Evolutionary conservation across 2,113 vertebrate species (phyloP).

Genomic region (Psilopogon haemacephalus): DNA sequence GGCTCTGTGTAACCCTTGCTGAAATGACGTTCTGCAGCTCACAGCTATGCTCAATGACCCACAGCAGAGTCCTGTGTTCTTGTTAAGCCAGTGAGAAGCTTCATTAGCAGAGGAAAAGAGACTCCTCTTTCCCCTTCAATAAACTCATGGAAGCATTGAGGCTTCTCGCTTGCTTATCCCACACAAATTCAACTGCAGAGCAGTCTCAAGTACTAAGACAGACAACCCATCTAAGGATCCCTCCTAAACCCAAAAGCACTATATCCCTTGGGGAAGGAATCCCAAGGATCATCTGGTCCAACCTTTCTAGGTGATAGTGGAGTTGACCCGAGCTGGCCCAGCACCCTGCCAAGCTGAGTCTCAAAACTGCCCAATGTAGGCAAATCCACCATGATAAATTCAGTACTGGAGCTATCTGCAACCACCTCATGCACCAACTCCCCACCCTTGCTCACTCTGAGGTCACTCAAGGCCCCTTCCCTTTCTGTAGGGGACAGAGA

Average conservation of each 20-base stretch:
- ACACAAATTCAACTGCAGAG: neutral
- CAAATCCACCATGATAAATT: too few relatives aligned
- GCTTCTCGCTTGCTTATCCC: neutral
- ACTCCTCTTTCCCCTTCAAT: neutral
- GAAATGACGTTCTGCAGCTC: neutral
- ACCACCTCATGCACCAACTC: neutral
- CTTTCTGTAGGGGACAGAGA: neutral
- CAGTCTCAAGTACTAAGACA: neutral
- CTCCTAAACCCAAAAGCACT: neutral
- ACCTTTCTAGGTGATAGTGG: too few relatives aligned
- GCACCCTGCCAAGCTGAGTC: too few relatives aligned
- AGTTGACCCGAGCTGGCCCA: too few relatives aligned
- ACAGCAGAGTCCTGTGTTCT: neutral
- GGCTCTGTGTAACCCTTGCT: neutral
- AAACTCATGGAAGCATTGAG: neutral
- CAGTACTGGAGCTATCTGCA: neutral
- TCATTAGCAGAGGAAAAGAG: neutral
- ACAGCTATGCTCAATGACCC: neutral
- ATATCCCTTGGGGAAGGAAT: too few relatives aligned
- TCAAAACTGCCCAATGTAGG: too few relatives aligned
- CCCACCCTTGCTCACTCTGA: neutral
- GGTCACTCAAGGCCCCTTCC: neutral
- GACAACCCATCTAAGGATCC: neutral
- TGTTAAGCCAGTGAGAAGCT: neutral
- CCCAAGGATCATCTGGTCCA: too few relatives aligned